Conservation (phyloP, 1,140 invertebrate genomes). For the Drosophila murphyi region DNA sequence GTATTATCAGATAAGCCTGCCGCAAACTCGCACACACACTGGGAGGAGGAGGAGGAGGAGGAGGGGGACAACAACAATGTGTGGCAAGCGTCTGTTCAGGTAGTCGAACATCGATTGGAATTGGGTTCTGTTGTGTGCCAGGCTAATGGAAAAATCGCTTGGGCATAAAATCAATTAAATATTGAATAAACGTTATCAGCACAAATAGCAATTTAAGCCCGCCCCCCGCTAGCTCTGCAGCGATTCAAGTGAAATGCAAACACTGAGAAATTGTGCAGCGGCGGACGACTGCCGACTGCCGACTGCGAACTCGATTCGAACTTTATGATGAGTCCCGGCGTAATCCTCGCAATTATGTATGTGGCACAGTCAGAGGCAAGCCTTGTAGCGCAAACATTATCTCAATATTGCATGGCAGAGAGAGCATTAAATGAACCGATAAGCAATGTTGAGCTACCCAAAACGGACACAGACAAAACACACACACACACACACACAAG, state of each 20-base stretch:
- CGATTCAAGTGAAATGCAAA: conserved; percentile 66
- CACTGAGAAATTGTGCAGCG: conserved; percentile 54
- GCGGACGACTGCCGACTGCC: conserved; percentile 22
- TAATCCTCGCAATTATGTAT: conserved; percentile 72
- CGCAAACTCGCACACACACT: conserved; percentile 9
- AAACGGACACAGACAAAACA: conserved; percentile 37
- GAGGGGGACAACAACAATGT: conserved; percentile 22
- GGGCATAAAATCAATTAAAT: conserved; percentile 75
- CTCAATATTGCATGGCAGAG: conserved; percentile 67
- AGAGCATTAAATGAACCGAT: conserved; percentile 69
- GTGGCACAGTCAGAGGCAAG: conserved; percentile 12
- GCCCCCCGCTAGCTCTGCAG: background rate
- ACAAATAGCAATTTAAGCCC: conserved; percentile 69
- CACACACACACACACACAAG: background rate
- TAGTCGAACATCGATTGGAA: conserved; percentile 2
- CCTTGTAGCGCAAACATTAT: conserved; percentile 60
- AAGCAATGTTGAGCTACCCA: conserved; percentile 40
- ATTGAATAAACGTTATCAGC: conserved; percentile 78
- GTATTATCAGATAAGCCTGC: conserved; percentile 60
- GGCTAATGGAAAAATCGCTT: conserved; percentile 57
- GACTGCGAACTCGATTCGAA: conserved; percentile 17
- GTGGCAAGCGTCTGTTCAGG: conserved; percentile 1
- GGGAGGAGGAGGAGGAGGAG: background rate
- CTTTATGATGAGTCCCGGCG: conserved; percentile 69
- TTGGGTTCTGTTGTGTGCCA: conserved; percentile 40